Conservation (phyloP, 2,888 invertebrate species). For the Spodoptera exigua region DNA sequence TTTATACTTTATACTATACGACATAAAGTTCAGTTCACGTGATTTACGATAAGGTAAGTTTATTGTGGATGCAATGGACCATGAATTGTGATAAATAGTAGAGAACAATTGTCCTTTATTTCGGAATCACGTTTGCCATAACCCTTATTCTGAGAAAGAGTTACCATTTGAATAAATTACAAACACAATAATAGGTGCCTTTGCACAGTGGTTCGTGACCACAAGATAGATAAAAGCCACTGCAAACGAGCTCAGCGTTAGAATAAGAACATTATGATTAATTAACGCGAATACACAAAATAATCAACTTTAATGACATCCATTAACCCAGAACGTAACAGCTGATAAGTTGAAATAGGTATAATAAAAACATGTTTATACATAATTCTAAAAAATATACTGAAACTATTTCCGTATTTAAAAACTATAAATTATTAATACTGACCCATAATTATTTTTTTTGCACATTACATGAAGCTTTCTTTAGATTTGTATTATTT, state of each 20-base stretch:
- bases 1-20: conserved; percentile 57
- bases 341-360: conserved; percentile 40
- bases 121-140: conserved; percentile 70
- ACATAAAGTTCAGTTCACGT: conserved; percentile 60
- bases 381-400: conserved; percentile 10
- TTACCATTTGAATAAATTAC: conserved; percentile 55
- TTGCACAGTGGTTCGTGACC: conserved; percentile 61
- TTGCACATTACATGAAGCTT: conserved; percentile 1
- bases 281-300: conserved; percentile 47
- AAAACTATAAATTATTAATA: too few species aligned
- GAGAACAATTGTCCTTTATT: conserved; percentile 75
- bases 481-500: conserved; percentile 10
- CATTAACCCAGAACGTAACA: conserved; percentile 42
- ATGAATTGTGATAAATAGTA: conserved; percentile 70
- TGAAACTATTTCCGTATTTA: conserved; percentile 23
- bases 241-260: conserved; percentile 43
- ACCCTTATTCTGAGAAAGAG: conserved; percentile 64
- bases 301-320: conserved; percentile 35
- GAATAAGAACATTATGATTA: conserved; percentile 52
- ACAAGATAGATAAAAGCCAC: conserved; percentile 56
- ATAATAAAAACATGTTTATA: conserved; percentile 31
- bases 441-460: too few species aligned
- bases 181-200: conserved; percentile 44
- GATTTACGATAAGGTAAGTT: conserved; percentile 41
- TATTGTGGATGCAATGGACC: conserved; percentile 55